Evolutionary conservation across 2,888 invertebrate genomes (phyloP).

Genomic region (Nomada fucata): DNA sequence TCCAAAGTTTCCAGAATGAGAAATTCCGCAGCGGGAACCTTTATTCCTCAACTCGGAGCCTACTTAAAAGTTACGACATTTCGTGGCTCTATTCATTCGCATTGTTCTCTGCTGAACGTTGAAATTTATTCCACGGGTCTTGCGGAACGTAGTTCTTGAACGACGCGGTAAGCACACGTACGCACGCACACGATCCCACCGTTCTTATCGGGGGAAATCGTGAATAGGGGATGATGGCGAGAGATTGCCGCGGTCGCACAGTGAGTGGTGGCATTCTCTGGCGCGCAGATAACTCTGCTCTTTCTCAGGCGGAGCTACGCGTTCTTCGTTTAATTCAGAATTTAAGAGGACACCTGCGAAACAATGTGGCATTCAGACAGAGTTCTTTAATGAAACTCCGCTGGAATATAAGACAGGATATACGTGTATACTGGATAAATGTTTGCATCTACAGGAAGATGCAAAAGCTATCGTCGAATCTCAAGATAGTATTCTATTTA

Average conservation of each 20-base stretch:
- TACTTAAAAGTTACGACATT: not conserved
- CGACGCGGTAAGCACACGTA: slow-evolving; percentile 3
- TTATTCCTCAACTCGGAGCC: too few species aligned
- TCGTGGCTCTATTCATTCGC: not conserved
- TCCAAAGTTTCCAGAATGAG: too few species aligned
- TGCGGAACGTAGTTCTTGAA: slow-evolving; percentile 7
- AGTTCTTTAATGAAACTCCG: slow-evolving; percentile 35
- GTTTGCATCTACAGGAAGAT: slow-evolving; percentile 9
- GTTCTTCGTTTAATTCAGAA: slow-evolving; percentile 42
- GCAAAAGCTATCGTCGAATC: slow-evolving; percentile 4
- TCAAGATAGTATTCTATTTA: not conserved
- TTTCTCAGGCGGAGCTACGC: slow-evolving; percentile 52
- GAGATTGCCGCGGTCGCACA: slow-evolving; percentile 50
- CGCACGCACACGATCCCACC: slow-evolving; percentile 29
- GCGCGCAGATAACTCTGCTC: slow-evolving; percentile 48
- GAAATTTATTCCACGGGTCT: not conserved
- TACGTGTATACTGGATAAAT: not conserved
- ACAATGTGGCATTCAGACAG: slow-evolving; percentile 46
- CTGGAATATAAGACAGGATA: slow-evolving; percentile 28
- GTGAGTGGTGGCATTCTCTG: slow-evolving; percentile 52
- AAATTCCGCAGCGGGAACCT: too few species aligned
- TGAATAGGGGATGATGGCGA: slow-evolving; percentile 53
- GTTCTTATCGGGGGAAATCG: slow-evolving; percentile 51
- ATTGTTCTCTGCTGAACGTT: not conserved
- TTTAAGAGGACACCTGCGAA: slow-evolving; percentile 18